Evolutionary conservation across 2,888 invertebrate genomes (phyloP).

Genomic region (Syrista parreyssii): DNA sequence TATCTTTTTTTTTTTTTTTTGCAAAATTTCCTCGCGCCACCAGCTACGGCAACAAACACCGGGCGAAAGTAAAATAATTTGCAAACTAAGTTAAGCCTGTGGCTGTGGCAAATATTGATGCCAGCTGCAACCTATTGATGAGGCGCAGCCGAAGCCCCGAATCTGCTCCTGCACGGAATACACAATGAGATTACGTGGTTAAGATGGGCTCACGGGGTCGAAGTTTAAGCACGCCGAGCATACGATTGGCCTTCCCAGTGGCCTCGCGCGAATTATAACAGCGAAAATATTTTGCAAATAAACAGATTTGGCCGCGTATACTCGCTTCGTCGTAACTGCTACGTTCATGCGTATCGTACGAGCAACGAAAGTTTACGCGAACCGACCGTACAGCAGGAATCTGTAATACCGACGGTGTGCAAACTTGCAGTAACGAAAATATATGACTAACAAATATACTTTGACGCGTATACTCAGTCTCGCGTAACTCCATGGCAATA

Average conservation of each 20-base stretch:
- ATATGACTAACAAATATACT: no score
- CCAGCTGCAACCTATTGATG: not conserved
- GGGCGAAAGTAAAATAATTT: not conserved
- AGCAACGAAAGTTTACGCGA: no score
- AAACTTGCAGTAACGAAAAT: no score
- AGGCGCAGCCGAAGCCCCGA: not conserved
- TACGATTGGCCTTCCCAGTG: not conserved
- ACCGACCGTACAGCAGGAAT: no score
- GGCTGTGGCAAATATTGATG: not conserved
- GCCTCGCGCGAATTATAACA: not conserved
- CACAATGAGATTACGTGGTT: conserved; percentile 2
- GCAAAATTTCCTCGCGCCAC: not conserved
- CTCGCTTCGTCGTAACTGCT: not conserved
- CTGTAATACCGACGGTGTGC: no score
- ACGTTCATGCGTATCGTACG: no score
- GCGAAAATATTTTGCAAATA: not conserved
- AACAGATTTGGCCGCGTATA: not conserved
- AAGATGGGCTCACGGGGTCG: not conserved
- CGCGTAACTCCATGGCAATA: no score
- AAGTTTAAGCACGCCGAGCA: not conserved
- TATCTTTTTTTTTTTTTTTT: not conserved
- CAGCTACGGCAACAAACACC: not conserved
- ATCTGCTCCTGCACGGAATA: not conserved
- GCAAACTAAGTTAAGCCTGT: not conserved
- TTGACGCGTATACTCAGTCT: no score